Evolutionary conservation across 2,888 invertebrate species (phyloP).

Genomic region (Cenopis cana): DNA sequence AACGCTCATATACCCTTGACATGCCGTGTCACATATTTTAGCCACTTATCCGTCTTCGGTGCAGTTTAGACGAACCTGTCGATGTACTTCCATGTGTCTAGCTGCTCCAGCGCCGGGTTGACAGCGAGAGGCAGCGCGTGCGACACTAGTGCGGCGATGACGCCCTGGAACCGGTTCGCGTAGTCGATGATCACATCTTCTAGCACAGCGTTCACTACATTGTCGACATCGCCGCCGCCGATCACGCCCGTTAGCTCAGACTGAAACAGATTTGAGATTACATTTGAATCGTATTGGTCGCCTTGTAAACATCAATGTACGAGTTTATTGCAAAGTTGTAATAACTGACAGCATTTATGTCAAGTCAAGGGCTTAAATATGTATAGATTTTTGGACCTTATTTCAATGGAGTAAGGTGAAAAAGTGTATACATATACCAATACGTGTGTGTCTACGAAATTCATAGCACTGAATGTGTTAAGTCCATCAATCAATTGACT

Average conservation of each 20-base stretch:
- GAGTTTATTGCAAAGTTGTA: too few species aligned
- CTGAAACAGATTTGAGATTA: conserved; percentile 61
- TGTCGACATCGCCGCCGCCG: conserved; percentile 78
- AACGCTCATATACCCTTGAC: too few species aligned
- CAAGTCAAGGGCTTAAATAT: too few species aligned
- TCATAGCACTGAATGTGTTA: too few species aligned
- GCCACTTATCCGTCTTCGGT: not conserved
- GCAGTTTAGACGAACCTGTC: conserved; percentile 53
- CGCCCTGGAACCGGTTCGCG: conserved; percentile 70
- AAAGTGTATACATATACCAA: too few species aligned
- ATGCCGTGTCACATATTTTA: not conserved
- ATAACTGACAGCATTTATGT: too few species aligned
- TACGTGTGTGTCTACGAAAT: too few species aligned
- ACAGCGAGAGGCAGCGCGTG: conserved; percentile 46
- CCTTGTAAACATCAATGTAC: too few species aligned
- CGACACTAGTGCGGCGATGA: conserved; percentile 56
- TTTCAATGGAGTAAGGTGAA: too few species aligned
- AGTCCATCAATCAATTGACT: conserved; percentile 3
- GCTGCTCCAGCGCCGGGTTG: conserved; percentile 67
- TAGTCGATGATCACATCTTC: conserved; percentile 73
- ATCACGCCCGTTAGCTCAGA: conserved; percentile 71
- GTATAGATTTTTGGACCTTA: too few species aligned
- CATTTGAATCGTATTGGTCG: not conserved
- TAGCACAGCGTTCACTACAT: conserved; percentile 69
- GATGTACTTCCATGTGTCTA: conserved; percentile 73